These are phyloP conservation scores for Sminthurinus aureus DNA, from an alignment of 2,888 invertebrate species.

Conservation along the genomic window DNA sequence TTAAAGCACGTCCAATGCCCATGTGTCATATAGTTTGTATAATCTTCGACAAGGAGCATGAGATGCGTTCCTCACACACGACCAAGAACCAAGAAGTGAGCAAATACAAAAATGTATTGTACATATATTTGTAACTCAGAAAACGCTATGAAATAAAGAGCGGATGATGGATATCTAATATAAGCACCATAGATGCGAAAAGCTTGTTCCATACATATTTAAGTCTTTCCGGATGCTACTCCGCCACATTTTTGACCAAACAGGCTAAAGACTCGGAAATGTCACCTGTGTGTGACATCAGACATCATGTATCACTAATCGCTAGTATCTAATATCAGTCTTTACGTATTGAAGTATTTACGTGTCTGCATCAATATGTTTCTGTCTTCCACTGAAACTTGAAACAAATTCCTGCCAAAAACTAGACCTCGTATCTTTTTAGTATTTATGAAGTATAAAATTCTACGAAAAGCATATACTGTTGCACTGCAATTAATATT, in stretches of 20 bases:
- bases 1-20: too few species aligned
- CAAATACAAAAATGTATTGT: neutral
- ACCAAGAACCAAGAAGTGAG: neutral
- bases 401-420: too few species aligned
- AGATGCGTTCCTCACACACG: neutral
- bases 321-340: too few species aligned
- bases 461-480: too few species aligned
- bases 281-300: constrained; percentile 12
- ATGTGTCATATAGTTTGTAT: neutral
- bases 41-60: neutral
- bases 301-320: too few species aligned
- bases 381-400: too few species aligned
- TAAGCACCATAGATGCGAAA: neutral
- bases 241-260: constrained; percentile 28
- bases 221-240: constrained; percentile 34
- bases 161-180: neutral
- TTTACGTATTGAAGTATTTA: too few species aligned
- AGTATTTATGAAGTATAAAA: too few species aligned
- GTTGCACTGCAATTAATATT: too few species aligned
- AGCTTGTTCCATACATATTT: constrained; percentile 1
- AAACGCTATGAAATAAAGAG: neutral
- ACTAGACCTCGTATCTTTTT: too few species aligned
- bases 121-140: neutral
- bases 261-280: constrained; percentile 32
- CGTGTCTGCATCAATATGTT: too few species aligned